Evolutionary conservation across 2,113 vertebrate genomes (phyloP).

Genomic region (Datnioides undecimradiatus): DNA sequence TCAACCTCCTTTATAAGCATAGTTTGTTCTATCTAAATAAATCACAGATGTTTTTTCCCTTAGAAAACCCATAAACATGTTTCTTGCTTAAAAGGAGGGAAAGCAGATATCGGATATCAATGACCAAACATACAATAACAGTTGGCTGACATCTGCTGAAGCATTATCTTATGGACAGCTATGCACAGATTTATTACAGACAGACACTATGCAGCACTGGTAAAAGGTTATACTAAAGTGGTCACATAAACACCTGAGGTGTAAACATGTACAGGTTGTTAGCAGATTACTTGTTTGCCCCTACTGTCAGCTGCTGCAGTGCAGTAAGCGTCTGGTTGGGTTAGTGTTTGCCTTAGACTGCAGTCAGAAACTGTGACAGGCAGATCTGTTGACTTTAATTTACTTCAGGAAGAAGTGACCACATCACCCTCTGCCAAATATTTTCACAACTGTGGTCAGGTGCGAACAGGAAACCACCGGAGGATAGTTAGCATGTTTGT

Average conservation of each 20-base stretch:
- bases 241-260: neutral
- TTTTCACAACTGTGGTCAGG: constrained; percentile 73
- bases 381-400: constrained; percentile 74
- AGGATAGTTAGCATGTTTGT: constrained; percentile 37
- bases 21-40: neutral
- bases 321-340: constrained; percentile 16
- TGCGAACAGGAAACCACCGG: constrained; percentile 59
- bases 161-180: neutral
- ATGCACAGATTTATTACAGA: neutral
- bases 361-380: constrained; percentile 56
- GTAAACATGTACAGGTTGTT: neutral
- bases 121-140: neutral
- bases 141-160: neutral
- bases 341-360: constrained; percentile 51
- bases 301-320: constrained; percentile 8
- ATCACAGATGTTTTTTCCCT: neutral
- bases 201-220: neutral
- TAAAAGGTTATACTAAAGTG: neutral
- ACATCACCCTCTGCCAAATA: constrained; percentile 70
- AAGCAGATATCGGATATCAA: too few species aligned
- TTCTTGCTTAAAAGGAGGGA: neutral
- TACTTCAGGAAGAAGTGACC: constrained; percentile 67
- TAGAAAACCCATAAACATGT: too few species aligned
- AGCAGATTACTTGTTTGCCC: neutral
- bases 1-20: neutral